Evolutionary conservation across 2,888 invertebrate genomes (phyloP).

Genomic region (Alsophila aescularia): DNA sequence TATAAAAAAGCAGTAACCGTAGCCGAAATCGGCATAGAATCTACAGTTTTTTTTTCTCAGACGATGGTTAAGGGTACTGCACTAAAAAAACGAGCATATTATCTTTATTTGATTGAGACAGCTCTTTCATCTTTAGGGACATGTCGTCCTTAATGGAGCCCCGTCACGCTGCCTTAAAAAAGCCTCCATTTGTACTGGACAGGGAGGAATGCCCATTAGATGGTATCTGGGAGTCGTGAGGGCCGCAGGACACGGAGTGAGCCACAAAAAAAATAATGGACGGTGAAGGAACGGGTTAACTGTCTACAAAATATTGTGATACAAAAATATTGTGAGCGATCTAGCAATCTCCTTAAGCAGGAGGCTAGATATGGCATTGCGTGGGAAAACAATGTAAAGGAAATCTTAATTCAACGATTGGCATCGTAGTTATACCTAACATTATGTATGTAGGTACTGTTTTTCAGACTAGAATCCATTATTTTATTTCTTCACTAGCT

Average conservation of each 20-base stretch:
- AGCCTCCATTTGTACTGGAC: conserved; percentile 38
- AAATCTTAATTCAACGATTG: too few species aligned
- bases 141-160: conserved; percentile 6
- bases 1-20: too few species aligned
- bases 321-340: neutral
- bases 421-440: too few species aligned
- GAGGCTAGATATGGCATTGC: neutral
- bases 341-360: neutral
- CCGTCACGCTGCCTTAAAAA: conserved; percentile 42
- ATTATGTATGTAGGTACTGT: too few species aligned
- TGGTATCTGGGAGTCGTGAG: conserved; percentile 46
- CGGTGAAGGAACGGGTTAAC: neutral
- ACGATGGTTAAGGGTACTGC: neutral
- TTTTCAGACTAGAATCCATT: too few species aligned
- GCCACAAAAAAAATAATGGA: conserved; percentile 41
- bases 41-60: too few species aligned
- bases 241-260: conserved; percentile 25
- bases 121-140: conserved; percentile 13
- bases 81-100: conserved; percentile 41
- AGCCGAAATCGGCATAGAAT: too few species aligned
- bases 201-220: conserved; percentile 51
- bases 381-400: too few species aligned
- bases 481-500: too few species aligned
- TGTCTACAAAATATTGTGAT: neutral
- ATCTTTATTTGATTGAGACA: conserved; percentile 7